Conservation (phyloP, 2,888 invertebrate genomes). For the Himalopsyche anomala region DNA sequence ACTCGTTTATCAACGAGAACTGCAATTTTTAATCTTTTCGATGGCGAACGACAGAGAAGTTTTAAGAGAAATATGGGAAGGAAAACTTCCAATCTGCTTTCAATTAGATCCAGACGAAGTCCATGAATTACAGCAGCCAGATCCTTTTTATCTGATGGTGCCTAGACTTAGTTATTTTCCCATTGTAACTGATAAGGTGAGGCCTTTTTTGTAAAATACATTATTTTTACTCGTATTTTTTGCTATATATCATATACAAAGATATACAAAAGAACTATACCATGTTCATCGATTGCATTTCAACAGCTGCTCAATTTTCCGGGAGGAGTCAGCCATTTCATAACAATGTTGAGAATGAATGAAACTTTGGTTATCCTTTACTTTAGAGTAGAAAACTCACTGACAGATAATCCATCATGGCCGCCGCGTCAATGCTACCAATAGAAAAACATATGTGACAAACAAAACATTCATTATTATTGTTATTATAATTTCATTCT, state of each 20-base stretch:
- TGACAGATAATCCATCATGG: too few species aligned
- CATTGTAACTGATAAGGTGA: constrained; percentile 94
- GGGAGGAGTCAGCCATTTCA: too few species aligned
- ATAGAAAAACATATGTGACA: too few species aligned
- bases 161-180: constrained; percentile 96
- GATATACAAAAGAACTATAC: too few species aligned
- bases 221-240: background rate
- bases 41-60: constrained; percentile 98
- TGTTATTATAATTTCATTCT: too few species aligned
- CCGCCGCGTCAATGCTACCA: too few species aligned
- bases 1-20: background rate
- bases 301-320: too few species aligned
- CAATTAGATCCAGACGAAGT: constrained; percentile 92
- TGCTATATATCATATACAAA: background rate
- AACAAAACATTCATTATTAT: too few species aligned
- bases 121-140: constrained; percentile 91
- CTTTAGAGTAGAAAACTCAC: too few species aligned
- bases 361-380: too few species aligned
- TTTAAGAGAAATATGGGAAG: constrained; percentile 96
- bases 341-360: too few species aligned
- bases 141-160: constrained; percentile 95
- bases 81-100: constrained; percentile 95
- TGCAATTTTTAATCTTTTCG: background rate
- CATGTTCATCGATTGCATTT: too few species aligned
- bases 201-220: constrained; percentile 14